Percentiles rank a stretch among this genome's conserved stretches.
These are phyloP conservation scores for Notothenia coriiceps DNA, from an alignment of 2,113 vertebrate genomes.

Conservation along the genomic window DNA sequence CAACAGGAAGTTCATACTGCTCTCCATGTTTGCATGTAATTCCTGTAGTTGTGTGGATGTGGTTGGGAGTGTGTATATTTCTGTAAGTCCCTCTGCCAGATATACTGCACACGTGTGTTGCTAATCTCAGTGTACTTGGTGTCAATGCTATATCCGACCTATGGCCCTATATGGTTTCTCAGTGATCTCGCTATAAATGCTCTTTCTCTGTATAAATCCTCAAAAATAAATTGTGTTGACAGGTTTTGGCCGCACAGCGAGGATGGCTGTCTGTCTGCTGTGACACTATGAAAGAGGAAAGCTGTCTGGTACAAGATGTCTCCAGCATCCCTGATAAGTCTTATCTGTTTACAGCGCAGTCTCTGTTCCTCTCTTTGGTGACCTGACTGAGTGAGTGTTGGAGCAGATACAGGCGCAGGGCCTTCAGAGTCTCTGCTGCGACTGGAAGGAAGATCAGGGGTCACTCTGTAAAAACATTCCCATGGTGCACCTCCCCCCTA, in stretches of 20 bases:
- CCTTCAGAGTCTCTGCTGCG: constrained; percentile 61
- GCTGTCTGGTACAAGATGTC: constrained; percentile 49
- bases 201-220: constrained; percentile 61
- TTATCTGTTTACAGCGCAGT: constrained; percentile 70
- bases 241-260: constrained; percentile 6
- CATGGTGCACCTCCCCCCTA: constrained; percentile 77
- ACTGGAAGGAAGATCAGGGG: constrained; percentile 87
- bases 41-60: constrained; percentile 25
- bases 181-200: constrained; percentile 45
- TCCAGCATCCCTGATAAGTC: constrained; percentile 72
- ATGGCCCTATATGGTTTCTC: constrained; percentile 70
- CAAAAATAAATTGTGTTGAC: constrained; percentile 56
- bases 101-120: constrained; percentile 52
- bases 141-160: constrained; percentile 70
- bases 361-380: constrained; percentile 39
- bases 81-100: constrained; percentile 43
- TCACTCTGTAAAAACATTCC: constrained; percentile 86
- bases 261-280: constrained; percentile 3
- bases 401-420: constrained; percentile 69
- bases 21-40: constrained; percentile 25
- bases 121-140: constrained; percentile 67
- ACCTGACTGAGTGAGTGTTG: constrained; percentile 71
- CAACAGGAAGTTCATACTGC: constrained; percentile 47
- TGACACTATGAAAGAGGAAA: constrained; percentile 49
- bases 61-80: constrained; percentile 40